These are phyloP conservation scores for Slavum lentiscoides DNA, from an alignment of 2,888 invertebrate species.

Conservation along the genomic window DNA sequence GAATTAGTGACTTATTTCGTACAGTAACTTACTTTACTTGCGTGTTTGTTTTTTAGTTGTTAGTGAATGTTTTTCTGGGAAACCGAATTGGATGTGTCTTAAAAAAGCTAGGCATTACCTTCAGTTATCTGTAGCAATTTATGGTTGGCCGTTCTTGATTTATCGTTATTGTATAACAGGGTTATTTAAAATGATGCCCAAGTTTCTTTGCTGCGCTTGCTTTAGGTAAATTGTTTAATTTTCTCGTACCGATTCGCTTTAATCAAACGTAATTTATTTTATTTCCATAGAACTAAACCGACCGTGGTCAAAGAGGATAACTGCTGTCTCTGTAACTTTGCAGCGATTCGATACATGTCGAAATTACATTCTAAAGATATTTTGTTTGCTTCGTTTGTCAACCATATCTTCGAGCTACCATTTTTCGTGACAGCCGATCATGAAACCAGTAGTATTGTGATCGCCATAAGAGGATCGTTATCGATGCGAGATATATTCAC, in stretches of 20 bases:
- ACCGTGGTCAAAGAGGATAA: conserved; percentile 82
- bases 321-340: conserved; percentile 84
- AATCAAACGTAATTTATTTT: conserved; percentile 24
- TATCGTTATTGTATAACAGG: conserved; percentile 77
- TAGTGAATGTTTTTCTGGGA: conserved; percentile 66
- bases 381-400: conserved; percentile 82
- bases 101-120: conserved; percentile 77
- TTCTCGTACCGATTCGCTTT: background rate
- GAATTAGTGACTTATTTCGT: background rate
- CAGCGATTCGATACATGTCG: conserved; percentile 80
- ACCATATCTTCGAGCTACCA: conserved; percentile 83
- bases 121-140: conserved; percentile 78
- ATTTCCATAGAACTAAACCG: conserved; percentile 60
- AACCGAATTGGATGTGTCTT: conserved; percentile 80
- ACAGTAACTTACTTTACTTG: background rate
- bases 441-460: conserved; percentile 75
- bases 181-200: conserved; percentile 70
- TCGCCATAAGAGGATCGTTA: conserved; percentile 83
- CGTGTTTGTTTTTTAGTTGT: conserved; percentile 60
- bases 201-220: conserved; percentile 74
- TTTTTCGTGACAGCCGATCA: conserved; percentile 86
- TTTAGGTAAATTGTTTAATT: conserved; percentile 64
- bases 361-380: conserved; percentile 77
- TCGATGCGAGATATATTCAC: conserved; percentile 84
- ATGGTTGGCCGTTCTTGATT: conserved; percentile 86